Percentiles rank a stretch among this genome's conserved stretches.
Evolutionary conservation across 2,888 invertebrate species (phyloP).

Genomic region (Meteorus cinctellus): DNA sequence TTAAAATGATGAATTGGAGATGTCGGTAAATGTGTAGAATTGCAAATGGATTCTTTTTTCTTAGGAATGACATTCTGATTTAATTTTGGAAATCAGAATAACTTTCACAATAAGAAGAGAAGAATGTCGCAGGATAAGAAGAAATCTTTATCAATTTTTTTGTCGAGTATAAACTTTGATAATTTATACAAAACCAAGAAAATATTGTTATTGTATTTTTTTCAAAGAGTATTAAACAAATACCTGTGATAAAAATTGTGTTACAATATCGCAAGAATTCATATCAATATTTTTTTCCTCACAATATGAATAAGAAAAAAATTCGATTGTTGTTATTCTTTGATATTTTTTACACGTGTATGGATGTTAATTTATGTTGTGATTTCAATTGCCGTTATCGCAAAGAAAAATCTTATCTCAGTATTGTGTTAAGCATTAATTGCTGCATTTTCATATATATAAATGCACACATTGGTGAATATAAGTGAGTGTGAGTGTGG

Average conservation of each 20-base stretch:
- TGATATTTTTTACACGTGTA: neutral
- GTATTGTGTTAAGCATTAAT: constrained; percentile 32
- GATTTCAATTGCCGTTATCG: constrained; percentile 6
- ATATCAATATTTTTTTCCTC: too few relatives aligned
- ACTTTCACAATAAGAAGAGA: too few relatives aligned
- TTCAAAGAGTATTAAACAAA: too few relatives aligned
- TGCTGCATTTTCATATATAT: constrained; percentile 17
- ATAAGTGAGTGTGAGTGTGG: neutral
- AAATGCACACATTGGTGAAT: neutral
- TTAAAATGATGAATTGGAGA: neutral
- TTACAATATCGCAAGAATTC: too few relatives aligned
- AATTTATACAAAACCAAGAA: too few relatives aligned
- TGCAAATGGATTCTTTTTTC: neutral
- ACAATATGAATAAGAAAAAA: neutral
- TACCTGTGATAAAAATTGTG: too few relatives aligned
- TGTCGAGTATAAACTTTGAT: too few relatives aligned
- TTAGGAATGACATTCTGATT: too few relatives aligned
- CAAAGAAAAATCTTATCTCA: constrained; percentile 11
- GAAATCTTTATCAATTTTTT: too few relatives aligned
- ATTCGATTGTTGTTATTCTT: neutral
- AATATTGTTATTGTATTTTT: too few relatives aligned
- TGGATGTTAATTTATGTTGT: constrained; percentile 11
- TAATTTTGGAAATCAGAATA: too few relatives aligned
- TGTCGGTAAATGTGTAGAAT: neutral
- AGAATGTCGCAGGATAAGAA: too few relatives aligned